phyloP scores from a whole-genome alignment of 2,113 vertebrate genomes.

The Martes martes region DNA sequence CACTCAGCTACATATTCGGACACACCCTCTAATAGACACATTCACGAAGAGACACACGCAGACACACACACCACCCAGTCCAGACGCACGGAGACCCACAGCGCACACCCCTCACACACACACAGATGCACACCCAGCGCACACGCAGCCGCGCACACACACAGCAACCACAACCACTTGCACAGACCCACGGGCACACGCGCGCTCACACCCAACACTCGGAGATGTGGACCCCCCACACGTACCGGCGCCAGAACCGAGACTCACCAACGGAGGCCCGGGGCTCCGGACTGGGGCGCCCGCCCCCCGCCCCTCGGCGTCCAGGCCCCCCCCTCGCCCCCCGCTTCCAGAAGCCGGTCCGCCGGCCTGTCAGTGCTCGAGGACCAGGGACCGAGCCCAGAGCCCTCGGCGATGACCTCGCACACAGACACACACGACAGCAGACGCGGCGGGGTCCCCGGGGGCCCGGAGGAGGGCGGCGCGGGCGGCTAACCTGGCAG shows the following conservation, averaged over 20 bases:
- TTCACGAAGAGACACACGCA: neutral
- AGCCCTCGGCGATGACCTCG: neutral
- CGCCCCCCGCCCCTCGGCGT: neutral
- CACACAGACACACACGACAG: neutral
- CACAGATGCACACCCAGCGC: neutral
- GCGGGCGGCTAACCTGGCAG: conserved; percentile 61
- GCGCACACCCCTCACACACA: neutral
- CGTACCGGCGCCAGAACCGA: neutral
- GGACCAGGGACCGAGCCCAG: neutral
- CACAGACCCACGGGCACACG: conserved; percentile 36
- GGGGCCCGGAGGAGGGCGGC: neutral
- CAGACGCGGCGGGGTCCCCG: neutral
- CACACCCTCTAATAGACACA: conserved; percentile 70
- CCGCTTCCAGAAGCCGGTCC: neutral
- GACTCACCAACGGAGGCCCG: neutral
- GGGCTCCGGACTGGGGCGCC: neutral
- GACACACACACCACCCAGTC: neutral
- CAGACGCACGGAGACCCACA: neutral
- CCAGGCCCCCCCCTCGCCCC: neutral
- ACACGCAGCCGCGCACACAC: neutral
- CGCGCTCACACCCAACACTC: conserved; percentile 53
- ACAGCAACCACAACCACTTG: conserved; percentile 36
- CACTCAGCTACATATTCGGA: conserved; percentile 50
- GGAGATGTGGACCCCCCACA: neutral
- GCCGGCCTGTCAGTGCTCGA: neutral